Conservation (phyloP, 2,888 invertebrate species). For the Nomada fabriciana region DNA sequence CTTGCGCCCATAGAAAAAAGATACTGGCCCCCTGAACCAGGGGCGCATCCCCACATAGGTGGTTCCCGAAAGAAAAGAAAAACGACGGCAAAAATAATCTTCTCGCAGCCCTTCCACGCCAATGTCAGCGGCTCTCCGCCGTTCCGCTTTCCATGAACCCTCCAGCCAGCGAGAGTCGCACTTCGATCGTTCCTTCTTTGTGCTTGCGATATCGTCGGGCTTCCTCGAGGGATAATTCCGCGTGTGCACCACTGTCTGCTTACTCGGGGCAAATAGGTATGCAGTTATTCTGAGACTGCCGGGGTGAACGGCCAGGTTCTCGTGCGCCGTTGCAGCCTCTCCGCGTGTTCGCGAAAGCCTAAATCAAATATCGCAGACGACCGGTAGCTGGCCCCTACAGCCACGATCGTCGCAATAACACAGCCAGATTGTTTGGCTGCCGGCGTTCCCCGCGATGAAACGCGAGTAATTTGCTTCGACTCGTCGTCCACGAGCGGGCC, state of each 20-base stretch:
- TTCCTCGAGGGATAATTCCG: slow-evolving; percentile 63
- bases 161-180: background rate
- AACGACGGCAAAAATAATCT: slow-evolving; percentile 40
- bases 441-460: slow-evolving; percentile 5
- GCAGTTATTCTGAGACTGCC: slow-evolving; percentile 81
- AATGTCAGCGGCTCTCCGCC: slow-evolving; percentile 26
- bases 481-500: background rate
- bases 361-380: slow-evolving; percentile 67
- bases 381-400: slow-evolving; percentile 2
- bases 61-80: slow-evolving; percentile 24
- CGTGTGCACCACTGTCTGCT: slow-evolving; percentile 74
- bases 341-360: slow-evolving; percentile 64
- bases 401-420: slow-evolving; percentile 52
- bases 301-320: slow-evolving; percentile 80
- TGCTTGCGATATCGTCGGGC: slow-evolving; percentile 30
- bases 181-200: slow-evolving; percentile 18
- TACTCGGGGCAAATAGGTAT: slow-evolving; percentile 78
- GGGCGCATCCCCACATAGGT: slow-evolving; percentile 7
- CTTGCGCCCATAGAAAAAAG: background rate
- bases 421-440: slow-evolving; percentile 45
- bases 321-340: slow-evolving; percentile 58
- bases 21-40: background rate
- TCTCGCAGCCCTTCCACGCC: slow-evolving; percentile 25
- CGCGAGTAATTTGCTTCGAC: slow-evolving; percentile 12
- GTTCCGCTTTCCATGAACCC: too few species aligned